Percentiles rank a stretch among this genome's conserved stretches.
Conservation (phyloP, 2,797 vertebrate species). For the Phrynocephalus vlangalii region DNA sequence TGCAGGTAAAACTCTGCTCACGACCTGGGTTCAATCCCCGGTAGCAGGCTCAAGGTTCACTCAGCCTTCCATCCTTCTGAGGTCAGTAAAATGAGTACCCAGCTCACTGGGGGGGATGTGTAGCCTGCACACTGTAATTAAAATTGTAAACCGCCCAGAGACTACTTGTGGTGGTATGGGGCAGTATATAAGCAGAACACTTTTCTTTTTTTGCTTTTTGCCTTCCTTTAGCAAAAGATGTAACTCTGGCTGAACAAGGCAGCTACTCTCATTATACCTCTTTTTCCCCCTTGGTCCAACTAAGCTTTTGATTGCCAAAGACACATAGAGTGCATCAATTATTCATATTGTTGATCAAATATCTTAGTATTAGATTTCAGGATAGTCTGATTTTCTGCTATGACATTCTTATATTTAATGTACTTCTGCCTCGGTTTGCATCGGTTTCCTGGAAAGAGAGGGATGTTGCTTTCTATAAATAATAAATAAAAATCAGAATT, state of each 20-base stretch:
- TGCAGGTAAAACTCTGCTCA: too few species aligned
- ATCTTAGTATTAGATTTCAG: background rate
- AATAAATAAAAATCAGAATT: constrained; percentile 24
- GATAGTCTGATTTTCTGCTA: too few species aligned
- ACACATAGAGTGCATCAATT: background rate
- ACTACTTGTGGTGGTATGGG: too few species aligned
- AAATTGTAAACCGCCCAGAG: too few species aligned
- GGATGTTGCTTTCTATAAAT: constrained; percentile 20
- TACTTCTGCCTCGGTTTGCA: background rate
- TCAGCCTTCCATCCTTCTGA: too few species aligned
- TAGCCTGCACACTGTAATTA: too few species aligned
- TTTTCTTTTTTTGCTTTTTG: too few species aligned
- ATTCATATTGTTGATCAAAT: background rate
- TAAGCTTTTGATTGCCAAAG: background rate
- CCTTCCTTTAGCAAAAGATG: background rate
- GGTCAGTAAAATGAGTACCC: too few species aligned
- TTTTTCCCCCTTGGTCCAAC: background rate
- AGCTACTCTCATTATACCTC: background rate
- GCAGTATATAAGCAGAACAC: too few species aligned
- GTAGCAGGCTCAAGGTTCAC: too few species aligned
- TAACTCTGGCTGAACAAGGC: background rate
- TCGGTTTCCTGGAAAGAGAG: background rate
- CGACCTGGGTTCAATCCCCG: too few species aligned
- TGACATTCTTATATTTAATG: background rate
- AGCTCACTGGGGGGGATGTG: too few species aligned